Evolutionary conservation across 1,140 invertebrate genomes (phyloP).

Genomic region (Eriocheir sinensis): DNA sequence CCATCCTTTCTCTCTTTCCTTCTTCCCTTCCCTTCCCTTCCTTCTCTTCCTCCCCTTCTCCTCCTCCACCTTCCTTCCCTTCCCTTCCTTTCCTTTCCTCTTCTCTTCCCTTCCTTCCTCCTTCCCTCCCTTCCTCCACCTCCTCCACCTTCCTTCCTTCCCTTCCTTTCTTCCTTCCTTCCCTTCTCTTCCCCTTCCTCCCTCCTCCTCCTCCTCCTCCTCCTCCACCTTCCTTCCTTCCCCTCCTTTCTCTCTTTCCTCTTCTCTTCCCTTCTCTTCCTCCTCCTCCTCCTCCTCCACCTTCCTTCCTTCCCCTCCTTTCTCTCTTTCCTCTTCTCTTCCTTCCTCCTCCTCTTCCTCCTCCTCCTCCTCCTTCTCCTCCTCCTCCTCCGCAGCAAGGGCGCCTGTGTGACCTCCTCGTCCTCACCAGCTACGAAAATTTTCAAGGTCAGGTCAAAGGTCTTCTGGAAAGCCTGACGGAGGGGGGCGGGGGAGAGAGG

Average conservation of each 20-base stretch:
- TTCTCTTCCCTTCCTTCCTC: not conserved
- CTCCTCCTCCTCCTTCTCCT: not conserved
- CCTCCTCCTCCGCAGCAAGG: not conserved
- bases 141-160: not conserved
- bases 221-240: too few relatives aligned
- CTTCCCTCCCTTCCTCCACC: not conserved
- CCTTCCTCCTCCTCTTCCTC: not conserved
- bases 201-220: too few relatives aligned
- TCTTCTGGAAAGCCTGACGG: not conserved
- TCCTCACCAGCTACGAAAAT: conserved; percentile 19
- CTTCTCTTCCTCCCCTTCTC: not conserved
- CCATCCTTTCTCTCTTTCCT: not conserved
- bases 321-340: not conserved
- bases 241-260: not conserved
- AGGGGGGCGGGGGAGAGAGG: not conserved
- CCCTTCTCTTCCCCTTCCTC: not conserved
- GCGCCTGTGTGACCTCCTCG: conserved; percentile 28
- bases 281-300: conserved; percentile 27
- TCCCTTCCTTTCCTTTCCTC: not conserved
- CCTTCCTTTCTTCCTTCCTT: not conserved
- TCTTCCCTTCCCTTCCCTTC: not conserved
- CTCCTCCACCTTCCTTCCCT: not conserved
- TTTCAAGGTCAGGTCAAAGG: not conserved
- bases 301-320: not conserved
- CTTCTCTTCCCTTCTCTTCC: not conserved